Base-by-base conservation (phyloP, 2,113 vertebrate genomes). In the Pica pica region DNA sequence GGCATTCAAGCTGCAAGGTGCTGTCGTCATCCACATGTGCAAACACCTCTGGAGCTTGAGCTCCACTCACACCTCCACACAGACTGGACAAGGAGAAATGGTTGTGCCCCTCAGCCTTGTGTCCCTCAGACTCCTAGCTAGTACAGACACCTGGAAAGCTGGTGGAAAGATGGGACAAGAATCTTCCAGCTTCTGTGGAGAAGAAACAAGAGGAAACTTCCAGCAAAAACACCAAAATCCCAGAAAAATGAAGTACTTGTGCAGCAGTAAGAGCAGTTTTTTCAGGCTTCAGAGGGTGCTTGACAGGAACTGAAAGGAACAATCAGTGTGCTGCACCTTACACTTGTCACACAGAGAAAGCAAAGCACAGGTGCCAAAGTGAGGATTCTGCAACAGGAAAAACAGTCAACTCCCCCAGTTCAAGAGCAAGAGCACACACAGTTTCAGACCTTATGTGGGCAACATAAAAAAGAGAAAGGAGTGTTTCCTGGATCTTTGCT, bases 281-380 rank as follows among this genome's bases (percentile, higher is more conserved):
- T 84, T 67, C 73, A 60, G 39, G 33, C 35, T 67, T 46, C 18
- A 77, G 30, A 83, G 17, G 13, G 52, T 26, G 12, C 27, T 10
- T 87, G 56, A 68, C 33, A 93, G 77, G n/a, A 91, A 74, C 42
- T 10, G 33, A 70, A 83, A 65, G 31, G 47, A 89, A 71, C n/a
- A 84, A 33, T 50, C 16, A 0, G 0, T 35, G 30, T 31, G 56
- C 61, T 74, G 60, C 60, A 65, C 61, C 50, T 74, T 55, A 41
- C 3, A 68, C 22, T 28, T 71, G 35, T 13, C 73, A 78, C 77
- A 44, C 30, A 53, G 19, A 69, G 68, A 56, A 89, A 92, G 41
- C 50, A 87, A 87, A 91, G 47, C 49, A 68, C 11, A 61, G 50
- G 37, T 49, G 39, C 30, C 44, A 55, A 81, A 75, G 30, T 1